Percentiles rank a stretch among this genome's conserved stretches.
These are phyloP conservation scores for Erinaceus europaeus DNA, from an alignment of 2,113 vertebrate genomes.

Conservation along the genomic window DNA sequence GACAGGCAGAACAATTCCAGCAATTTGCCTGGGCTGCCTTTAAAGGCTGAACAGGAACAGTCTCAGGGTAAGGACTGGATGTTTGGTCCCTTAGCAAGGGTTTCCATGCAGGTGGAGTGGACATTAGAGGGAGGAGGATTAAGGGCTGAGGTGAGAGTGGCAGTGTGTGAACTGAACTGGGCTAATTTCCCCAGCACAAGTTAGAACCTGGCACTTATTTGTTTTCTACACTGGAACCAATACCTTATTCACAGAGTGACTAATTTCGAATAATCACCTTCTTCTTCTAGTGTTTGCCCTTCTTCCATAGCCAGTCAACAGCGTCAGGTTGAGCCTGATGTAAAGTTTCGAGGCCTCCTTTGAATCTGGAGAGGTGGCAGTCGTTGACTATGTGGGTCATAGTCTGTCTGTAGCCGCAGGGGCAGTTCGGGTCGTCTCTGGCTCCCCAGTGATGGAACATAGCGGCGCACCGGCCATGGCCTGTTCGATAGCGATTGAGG, in stretches of 20 bases:
- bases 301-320: too few species aligned
- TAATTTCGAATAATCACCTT: not conserved
- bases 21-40: not conserved
- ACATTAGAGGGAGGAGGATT: not conserved
- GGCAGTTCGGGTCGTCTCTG: too few species aligned
- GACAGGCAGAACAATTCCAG: constrained; percentile 32
- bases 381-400: too few species aligned
- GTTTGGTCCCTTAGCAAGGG: not conserved
- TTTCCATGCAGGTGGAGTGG: not conserved
- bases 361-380: too few species aligned
- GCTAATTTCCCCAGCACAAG: not conserved
- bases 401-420: too few species aligned
- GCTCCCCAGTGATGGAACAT: too few species aligned
- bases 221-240: not conserved
- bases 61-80: not conserved
- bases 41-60: not conserved
- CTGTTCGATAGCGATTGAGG: too few species aligned
- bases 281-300: too few species aligned
- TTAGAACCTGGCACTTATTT: not conserved
- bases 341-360: too few species aligned
- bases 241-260: not conserved
- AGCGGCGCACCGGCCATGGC: too few species aligned
- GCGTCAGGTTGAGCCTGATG: too few species aligned
- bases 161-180: not conserved
- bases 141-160: not conserved